Percentiles rank a stretch among this genome's conserved stretches.
phyloP scores from a whole-genome alignment of 2,797 vertebrate species.

The Sebastes paucispinis region DNA sequence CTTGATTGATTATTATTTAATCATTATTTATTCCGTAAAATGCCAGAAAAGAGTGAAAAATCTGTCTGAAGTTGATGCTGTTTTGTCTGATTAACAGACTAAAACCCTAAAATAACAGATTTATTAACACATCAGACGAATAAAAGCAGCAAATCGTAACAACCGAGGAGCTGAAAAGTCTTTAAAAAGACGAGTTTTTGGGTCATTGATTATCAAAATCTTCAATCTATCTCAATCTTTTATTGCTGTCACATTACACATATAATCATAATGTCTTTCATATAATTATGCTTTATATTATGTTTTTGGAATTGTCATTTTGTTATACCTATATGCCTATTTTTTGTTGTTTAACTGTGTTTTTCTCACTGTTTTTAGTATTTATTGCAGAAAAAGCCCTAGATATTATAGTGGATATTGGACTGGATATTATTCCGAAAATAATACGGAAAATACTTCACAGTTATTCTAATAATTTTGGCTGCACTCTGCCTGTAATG shows the following conservation, averaged over 20 bases:
- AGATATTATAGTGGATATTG: no score
- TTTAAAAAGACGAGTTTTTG: no score
- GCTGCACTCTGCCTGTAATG: neutral
- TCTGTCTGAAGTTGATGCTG: neutral
- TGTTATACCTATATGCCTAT: neutral
- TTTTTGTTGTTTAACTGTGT: neutral
- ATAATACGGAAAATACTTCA: neutral
- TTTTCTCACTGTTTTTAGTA: neutral
- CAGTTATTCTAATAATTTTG: neutral
- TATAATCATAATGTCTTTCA: no score
- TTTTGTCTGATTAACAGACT: no score
- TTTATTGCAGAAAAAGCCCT: neutral
- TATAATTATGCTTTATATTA: no score
- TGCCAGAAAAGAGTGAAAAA: neutral
- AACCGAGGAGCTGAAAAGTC: neutral
- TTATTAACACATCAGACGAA: neutral
- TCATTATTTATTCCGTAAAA: neutral
- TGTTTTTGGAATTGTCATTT: no score
- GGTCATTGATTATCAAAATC: neutral
- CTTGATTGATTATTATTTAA: neutral
- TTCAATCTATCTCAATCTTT: no score
- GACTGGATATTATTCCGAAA: neutral
- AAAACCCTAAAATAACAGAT: neutral
- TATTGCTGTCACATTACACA: no score
- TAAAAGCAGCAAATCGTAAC: neutral